phyloP scores from a whole-genome alignment of 1,140 invertebrate species.

The Telenomus remus region DNA sequence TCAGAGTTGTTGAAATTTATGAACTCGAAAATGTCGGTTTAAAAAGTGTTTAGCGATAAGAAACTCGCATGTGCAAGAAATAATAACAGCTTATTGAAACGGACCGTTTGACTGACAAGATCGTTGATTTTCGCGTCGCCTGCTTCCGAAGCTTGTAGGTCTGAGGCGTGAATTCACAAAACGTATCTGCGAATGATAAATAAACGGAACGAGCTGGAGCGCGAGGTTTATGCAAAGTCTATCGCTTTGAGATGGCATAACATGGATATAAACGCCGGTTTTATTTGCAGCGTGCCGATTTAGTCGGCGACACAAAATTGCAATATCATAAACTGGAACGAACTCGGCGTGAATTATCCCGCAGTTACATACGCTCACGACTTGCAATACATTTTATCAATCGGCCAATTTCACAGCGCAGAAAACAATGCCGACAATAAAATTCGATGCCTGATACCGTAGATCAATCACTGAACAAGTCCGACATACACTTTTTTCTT shows the following conservation, averaged over 20 bases:
- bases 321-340: slow-evolving; percentile 20
- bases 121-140: too few species aligned
- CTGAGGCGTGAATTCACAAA: too few species aligned
- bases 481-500: not conserved
- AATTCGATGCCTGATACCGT: not conserved
- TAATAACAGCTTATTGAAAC: not conserved
- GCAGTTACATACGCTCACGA: slow-evolving; percentile 19
- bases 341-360: slow-evolving; percentile 7
- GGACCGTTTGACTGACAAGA: not conserved
- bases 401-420: slow-evolving; percentile 27
- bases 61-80: not conserved
- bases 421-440: slow-evolving; percentile 39
- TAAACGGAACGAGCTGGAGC: too few species aligned
- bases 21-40: too few species aligned
- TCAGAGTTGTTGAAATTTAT: too few species aligned
- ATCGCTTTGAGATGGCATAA: slow-evolving; percentile 1
- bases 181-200: too few species aligned
- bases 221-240: too few species aligned
- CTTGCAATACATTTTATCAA: slow-evolving; percentile 34
- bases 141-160: too few species aligned
- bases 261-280: not conserved
- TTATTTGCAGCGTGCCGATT: slow-evolving; percentile 4
- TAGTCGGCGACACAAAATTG: slow-evolving; percentile 1
- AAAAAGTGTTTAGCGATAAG: too few species aligned
- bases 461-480: too few species aligned